phyloP scores from a whole-genome alignment of 2,113 vertebrate genomes.

The Bostrychus sinensis region DNA sequence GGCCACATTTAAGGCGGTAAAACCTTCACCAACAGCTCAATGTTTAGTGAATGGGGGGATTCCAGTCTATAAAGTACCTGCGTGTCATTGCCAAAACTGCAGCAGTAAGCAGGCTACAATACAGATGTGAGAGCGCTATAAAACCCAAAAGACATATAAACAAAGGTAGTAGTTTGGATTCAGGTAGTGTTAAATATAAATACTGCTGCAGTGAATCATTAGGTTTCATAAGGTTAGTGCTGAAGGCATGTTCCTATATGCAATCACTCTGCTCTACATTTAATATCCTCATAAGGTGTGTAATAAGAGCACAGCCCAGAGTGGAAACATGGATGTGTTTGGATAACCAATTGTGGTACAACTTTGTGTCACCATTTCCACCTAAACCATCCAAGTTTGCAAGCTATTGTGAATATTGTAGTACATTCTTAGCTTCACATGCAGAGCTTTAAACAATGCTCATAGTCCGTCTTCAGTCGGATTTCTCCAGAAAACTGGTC shows the following conservation, averaged over 20 bases:
- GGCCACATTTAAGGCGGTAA: constrained; percentile 20
- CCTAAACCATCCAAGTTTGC: neutral
- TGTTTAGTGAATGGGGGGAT: constrained; percentile 43
- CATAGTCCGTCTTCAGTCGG: no score
- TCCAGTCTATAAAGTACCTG: constrained; percentile 43
- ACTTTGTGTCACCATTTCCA: neutral
- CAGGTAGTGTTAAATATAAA: constrained; percentile 12
- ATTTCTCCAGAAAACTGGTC: no score
- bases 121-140: constrained; percentile 34
- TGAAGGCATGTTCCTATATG: neutral
- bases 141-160: constrained; percentile 11
- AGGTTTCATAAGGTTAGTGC: constrained; percentile 1
- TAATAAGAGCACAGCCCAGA: neutral
- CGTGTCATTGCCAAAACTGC: constrained; percentile 22
- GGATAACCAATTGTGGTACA: neutral
- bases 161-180: constrained; percentile 24
- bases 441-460: no score
- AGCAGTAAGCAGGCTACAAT: constrained; percentile 17
- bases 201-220: neutral
- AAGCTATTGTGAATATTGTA: neutral
- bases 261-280: neutral
- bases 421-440: no score
- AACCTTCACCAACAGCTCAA: constrained; percentile 30
- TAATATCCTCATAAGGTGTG: neutral
- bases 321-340: neutral